Conservation (phyloP, 2,797 vertebrate species). For the Cirrhinus molitorella region DNA sequence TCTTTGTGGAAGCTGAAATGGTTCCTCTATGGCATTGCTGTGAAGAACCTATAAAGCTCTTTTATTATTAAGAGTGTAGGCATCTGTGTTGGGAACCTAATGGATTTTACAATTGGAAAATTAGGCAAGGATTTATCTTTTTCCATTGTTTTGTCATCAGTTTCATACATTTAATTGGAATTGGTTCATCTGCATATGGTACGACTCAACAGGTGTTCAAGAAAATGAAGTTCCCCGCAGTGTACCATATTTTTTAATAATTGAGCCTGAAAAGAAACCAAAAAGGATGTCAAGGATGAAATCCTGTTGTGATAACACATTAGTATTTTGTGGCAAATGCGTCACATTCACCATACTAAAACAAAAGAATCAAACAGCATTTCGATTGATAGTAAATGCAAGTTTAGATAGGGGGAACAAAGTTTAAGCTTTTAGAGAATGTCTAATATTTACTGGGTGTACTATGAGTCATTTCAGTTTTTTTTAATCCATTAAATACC, state of each 20-base stretch:
- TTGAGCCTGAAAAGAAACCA: slow-evolving; percentile 3
- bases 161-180: slow-evolving; percentile 14
- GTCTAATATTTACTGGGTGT: background rate
- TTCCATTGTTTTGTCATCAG: background rate
- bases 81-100: slow-evolving; percentile 3
- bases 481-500: background rate
- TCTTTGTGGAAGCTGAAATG: too few species aligned
- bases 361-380: background rate
- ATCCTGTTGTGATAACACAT: background rate
- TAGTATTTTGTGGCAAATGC: background rate
- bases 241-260: slow-evolving; percentile 2
- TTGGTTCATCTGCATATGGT: slow-evolving; percentile 1
- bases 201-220: background rate
- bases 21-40: too few species aligned
- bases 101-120: slow-evolving; percentile 18
- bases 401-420: background rate
- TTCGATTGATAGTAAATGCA: background rate
- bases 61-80: too few species aligned
- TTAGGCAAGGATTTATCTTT: background rate
- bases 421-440: background rate
- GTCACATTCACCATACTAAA: background rate
- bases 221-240: slow-evolving; percentile 16
- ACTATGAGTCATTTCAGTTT: background rate
- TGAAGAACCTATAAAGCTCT: too few species aligned
- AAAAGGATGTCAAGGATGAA: background rate